Percentiles rank a stretch among this genome's conserved stretches.
These are phyloP conservation scores for Desoria tigrina DNA, from an alignment of 2,888 invertebrate species.

Conservation along the genomic window DNA sequence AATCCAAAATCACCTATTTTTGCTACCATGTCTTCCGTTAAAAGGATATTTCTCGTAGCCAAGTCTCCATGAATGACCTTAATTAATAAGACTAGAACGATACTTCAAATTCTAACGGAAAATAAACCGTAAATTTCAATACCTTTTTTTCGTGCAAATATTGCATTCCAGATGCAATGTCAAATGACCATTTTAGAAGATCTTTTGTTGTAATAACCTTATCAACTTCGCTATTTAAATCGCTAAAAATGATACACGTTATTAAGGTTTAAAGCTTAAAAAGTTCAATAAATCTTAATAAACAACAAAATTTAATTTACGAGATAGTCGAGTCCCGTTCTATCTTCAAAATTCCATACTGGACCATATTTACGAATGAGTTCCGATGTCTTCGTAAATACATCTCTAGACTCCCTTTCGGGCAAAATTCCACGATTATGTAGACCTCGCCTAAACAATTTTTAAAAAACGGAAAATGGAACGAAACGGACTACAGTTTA, in stretches of 20 bases:
- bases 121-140: no score
- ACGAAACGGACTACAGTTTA: no score
- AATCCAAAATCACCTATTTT: slow-evolving; percentile 9
- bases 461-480: no score
- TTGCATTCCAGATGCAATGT: not conserved
- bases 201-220: not conserved
- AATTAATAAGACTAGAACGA: no score
- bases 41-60: not conserved
- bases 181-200: not conserved
- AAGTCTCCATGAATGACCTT: slow-evolving; percentile 10
- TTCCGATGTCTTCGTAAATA: not conserved
- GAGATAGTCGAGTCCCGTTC: no score
- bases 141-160: slow-evolving; percentile 8
- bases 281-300: no score
- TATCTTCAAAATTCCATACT: not conserved
- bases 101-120: no score
- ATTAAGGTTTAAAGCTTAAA: no score
- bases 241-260: no score
- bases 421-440: slow-evolving; percentile 8
- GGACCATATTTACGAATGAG: slow-evolving; percentile 4
- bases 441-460: slow-evolving; percentile 2
- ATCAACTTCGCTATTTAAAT: no score
- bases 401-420: not conserved
- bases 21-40: not conserved
- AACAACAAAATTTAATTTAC: no score